Evolutionary conservation across 2,888 invertebrate species (phyloP).

Genomic region (Euzophera pinguis): DNA sequence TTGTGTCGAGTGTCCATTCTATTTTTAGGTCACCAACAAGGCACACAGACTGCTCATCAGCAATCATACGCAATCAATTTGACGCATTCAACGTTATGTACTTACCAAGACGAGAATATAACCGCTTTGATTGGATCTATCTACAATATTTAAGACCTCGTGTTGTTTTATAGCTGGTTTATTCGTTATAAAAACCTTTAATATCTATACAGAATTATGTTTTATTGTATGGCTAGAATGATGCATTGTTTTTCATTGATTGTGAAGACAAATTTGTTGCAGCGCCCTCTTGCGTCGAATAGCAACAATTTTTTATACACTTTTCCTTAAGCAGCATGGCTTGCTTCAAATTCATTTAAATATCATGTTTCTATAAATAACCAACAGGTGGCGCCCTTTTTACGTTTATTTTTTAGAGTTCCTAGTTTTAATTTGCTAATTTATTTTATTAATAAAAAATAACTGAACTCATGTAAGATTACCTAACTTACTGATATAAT

Average conservation of each 20-base stretch:
- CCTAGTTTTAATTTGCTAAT: too few species aligned
- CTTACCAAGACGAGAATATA: constrained; percentile 22
- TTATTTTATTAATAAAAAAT: too few species aligned
- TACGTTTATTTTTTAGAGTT: too few species aligned
- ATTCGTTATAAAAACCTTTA: neutral
- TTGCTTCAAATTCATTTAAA: too few species aligned
- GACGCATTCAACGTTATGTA: constrained; percentile 52
- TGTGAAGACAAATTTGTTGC: neutral
- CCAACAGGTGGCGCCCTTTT: too few species aligned
- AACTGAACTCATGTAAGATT: too few species aligned
- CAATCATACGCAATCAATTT: constrained; percentile 70
- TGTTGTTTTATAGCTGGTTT: neutral
- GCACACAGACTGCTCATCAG: constrained; percentile 46
- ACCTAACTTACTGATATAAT: too few species aligned
- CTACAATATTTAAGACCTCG: neutral
- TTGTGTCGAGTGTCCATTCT: constrained; percentile 44
- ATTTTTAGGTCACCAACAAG: constrained; percentile 65
- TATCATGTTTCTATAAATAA: too few species aligned
- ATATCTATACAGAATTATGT: neutral
- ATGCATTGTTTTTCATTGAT: neutral
- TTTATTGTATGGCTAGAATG: too few species aligned
- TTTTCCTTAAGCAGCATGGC: too few species aligned
- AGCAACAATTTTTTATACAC: constrained; percentile 24
- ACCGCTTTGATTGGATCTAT: constrained; percentile 21
- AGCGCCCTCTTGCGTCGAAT: constrained; percentile 54